Base-by-base conservation (phyloP, 2,888 invertebrate species). In the Sinotaia quadrata region DNA sequence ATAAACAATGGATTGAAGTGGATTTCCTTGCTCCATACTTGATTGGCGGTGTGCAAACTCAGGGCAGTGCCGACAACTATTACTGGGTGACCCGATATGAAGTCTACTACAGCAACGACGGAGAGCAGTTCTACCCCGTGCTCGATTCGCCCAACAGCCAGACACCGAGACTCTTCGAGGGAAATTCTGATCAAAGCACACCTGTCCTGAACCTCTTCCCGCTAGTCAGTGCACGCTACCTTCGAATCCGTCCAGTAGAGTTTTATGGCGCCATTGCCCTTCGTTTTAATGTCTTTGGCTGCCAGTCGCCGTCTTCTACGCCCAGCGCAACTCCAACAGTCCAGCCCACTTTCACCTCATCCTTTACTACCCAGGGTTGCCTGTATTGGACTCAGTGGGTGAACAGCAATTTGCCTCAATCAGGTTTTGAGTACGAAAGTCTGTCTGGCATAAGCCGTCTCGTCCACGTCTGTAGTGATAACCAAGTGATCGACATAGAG, bases 121-220 rank as follows among this genome's bases (percentile, higher is more conserved):
- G 81, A 15, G 60, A 73, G 44, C 68, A 73, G 8, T 83, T 80
- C 65, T 76, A 67, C 37, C 68, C 79, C 12, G 80, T 83, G 49
- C 54, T 44, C 7, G 80, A 78, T 12, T 81, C 81, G 61, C 69
- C 70, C n/a, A 34, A 47, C 41, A 58, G 44, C 36, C 29, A 29
- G 41, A 33, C 44, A 10, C n/a, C 31, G n/a, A 62, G 29, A 12
- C 82, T 92, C 34, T 94, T 95, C 89, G 21, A 27, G 12, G 73
- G 66, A 33, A 73, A 73, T 56, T 51, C 51, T 15, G 73, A 73
- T 49, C 68, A 75, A 18, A 71, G 75, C 61, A 77, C 78, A 8
- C 74, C 77, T 10, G 74, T 71, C 47, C 56, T 68, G 60, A 68
- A 74, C 52, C 58, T 72, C 57, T 72, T 74, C 67, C 60, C 60